Percentiles rank a stretch among this genome's conserved stretches.
phyloP scores from a whole-genome alignment of 1,140 invertebrate species.

The Planococcus citri region DNA sequence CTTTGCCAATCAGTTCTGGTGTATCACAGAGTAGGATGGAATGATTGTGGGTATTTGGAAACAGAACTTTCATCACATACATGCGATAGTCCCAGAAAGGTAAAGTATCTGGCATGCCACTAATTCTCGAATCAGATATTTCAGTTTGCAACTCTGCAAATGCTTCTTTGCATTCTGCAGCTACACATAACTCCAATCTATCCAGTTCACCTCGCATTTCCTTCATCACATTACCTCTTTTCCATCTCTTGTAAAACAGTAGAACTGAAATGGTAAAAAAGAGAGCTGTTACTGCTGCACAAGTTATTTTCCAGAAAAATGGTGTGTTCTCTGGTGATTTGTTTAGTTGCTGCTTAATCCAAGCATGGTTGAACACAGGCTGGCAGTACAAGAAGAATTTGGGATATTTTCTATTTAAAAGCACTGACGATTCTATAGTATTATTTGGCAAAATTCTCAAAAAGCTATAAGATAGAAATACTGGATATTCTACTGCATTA shows the following conservation, averaged over 20 bases:
- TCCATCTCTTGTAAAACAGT: slow-evolving; percentile 88
- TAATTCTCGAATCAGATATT: no score
- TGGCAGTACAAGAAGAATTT: no score
- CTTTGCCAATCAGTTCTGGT: slow-evolving; percentile 74
- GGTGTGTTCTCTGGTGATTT: no score
- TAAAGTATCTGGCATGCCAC: no score
- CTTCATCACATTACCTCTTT: slow-evolving; percentile 87
- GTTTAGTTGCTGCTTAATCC: no score
- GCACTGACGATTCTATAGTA: no score
- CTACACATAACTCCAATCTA: slow-evolving; percentile 89
- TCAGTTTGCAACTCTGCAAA: slow-evolving; percentile 97
- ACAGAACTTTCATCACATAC: slow-evolving; percentile 96
- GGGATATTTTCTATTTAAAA: no score
- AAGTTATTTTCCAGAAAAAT: slow-evolving; percentile 60
- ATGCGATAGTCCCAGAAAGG: slow-evolving; percentile 94
- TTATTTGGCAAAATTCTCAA: no score
- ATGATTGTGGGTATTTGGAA: slow-evolving; percentile 90
- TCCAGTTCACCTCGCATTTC: slow-evolving; percentile 99
- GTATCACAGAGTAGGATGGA: slow-evolving; percentile 83
- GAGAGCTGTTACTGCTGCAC: slow-evolving; percentile 45
- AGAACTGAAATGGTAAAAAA: slow-evolving; percentile 78
- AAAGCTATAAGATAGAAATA: no score
- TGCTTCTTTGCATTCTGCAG: slow-evolving; percentile 97
- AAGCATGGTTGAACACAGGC: no score
- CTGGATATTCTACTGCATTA: no score